Conservation (phyloP, 2,797 vertebrate genomes). For the Furcifer pardalis region DNA sequence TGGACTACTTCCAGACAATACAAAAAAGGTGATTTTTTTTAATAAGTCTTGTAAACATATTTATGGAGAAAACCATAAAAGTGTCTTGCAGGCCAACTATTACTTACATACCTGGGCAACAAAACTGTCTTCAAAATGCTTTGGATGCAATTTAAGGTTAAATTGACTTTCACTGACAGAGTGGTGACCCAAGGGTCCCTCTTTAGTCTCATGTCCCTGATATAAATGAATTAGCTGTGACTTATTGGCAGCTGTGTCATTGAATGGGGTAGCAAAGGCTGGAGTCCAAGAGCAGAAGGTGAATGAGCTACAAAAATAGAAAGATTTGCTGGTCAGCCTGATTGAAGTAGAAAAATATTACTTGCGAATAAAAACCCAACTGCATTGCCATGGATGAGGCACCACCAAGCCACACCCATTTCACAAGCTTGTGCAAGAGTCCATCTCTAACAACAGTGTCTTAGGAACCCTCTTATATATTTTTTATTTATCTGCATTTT, state of each 20-base stretch:
- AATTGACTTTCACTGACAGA: conserved; percentile 69
- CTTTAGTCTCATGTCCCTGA: conserved; percentile 77
- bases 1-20: conserved; percentile 82
- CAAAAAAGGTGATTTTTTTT: conserved; percentile 72
- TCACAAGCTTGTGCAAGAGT: not conserved
- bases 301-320: conserved; percentile 86
- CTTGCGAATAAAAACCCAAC: conserved; percentile 32
- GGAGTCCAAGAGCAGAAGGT: conserved; percentile 88
- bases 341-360: conserved; percentile 15
- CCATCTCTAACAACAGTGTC: conserved; percentile 11
- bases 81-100: conserved; percentile 81
- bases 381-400: not conserved
- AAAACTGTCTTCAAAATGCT: conserved; percentile 71
- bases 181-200: conserved; percentile 72
- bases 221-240: conserved; percentile 83
- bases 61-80: conserved; percentile 77
- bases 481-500: not conserved
- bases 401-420: not conserved
- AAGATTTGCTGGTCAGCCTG: conserved; percentile 66
- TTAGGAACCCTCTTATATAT: conserved; percentile 30
- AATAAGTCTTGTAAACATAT: conserved; percentile 80
- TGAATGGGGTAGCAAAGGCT: conserved; percentile 89
- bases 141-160: conserved; percentile 75
- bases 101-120: conserved; percentile 74
- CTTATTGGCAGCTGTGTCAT: conserved; percentile 92